Evolutionary conservation across 2,113 vertebrate genomes (phyloP), one percentile per base, ranked within the genome.

Genomic region (Siniperca chuatsi): DNA sequence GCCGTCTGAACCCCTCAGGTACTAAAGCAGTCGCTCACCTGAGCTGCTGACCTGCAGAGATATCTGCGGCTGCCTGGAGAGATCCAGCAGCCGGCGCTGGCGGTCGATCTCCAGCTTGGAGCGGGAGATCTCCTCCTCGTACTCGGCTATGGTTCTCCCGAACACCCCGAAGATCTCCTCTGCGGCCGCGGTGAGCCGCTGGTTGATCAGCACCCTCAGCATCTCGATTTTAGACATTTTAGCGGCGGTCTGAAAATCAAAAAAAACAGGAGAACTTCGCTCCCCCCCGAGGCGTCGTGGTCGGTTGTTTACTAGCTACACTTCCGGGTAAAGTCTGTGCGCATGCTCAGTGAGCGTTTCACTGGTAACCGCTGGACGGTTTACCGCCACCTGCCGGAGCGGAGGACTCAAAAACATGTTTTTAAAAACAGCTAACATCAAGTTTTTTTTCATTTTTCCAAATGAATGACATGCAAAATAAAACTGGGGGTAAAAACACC

Each of bases 91-190:
- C 12, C 84, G 71, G 13, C 87, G 70, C 85, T 74, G 77, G 8
- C 71, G 87, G 16, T 81, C 77, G n/a, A 90, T 81, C 82, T 80
- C 90, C 81, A 83, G 65, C 81, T 75, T 88, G 74, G 80, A 89
- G 18, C 78, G 86, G 61, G 76, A 79, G 25, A 92, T 79, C 75
- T 90, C 83, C 69, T 89, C 85, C 85, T 93, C 85, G 74, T 89
- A 48, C 70, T 87, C 92, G 29, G 89, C 88, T 0, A 40, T 84
- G 55, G 90, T 86, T 2, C 90, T 90, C 6, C 89, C 67, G 55
- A 93, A 93, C 75, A 89, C 92, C 0, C 52, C 42, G 79, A 93
- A 85, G 58, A 93, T 89, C 48, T 93, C 87, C 46, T 93, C 87
- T 0, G 76, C 76, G 33, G 85, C 88, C 55, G 37, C 90, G 4